These are phyloP conservation scores for Meriones psammophilus DNA, from an alignment of 2,797 vertebrate genomes.

Conservation along the genomic window DNA sequence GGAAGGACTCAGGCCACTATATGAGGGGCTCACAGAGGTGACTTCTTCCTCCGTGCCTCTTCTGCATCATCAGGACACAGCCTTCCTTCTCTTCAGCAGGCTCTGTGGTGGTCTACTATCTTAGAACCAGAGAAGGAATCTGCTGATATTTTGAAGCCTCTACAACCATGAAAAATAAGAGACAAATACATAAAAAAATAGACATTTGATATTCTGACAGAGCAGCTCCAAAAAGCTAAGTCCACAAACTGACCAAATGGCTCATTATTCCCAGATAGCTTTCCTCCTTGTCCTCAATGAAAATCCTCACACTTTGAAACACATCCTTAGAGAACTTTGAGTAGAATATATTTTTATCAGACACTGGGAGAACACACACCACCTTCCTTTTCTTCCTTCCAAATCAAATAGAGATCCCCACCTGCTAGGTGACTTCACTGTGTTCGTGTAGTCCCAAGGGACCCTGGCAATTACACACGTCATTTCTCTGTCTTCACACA, in stretches of 20 bases:
- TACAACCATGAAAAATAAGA: background rate
- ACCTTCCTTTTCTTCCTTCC: background rate
- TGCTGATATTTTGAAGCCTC: background rate
- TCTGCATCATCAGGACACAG: background rate
- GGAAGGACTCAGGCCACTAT: background rate
- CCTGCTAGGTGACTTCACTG: background rate
- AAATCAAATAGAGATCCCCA: background rate
- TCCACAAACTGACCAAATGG: constrained; percentile 32
- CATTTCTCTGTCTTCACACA: background rate
- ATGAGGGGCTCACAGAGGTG: background rate
- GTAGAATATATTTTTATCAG: background rate
- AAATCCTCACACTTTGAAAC: constrained; percentile 18
- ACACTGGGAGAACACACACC: too few species aligned
- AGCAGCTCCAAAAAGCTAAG: background rate
- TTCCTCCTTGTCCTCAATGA: constrained; percentile 13
- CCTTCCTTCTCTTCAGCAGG: background rate
- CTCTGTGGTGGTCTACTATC: background rate
- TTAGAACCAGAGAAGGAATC: background rate
- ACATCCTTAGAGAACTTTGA: background rate
- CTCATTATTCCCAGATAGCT: background rate
- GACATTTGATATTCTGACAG: background rate
- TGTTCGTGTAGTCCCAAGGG: background rate
- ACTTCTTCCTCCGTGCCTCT: background rate
- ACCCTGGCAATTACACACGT: background rate
- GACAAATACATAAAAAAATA: background rate